A percentile compares a stretch with the other conserved stretches of the same genome.
Evolutionary conservation across 2,888 invertebrate genomes (phyloP).

Genomic region (Petrophora chlorosata): DNA sequence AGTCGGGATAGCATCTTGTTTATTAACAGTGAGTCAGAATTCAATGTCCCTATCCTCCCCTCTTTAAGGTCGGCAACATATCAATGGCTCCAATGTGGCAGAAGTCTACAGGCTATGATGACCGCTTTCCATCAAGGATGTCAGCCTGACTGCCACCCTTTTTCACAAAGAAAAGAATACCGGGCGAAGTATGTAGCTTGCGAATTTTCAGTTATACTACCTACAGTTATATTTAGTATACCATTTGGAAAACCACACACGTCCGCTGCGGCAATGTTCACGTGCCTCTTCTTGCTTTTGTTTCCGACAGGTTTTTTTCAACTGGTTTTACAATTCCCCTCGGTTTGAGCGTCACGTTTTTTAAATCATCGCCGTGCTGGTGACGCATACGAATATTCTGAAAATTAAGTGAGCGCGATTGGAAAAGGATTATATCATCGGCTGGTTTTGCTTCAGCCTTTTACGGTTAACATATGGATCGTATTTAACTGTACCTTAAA

Average conservation of each 20-base stretch:
- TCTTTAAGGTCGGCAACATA: too few species aligned
- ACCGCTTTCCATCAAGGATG: too few species aligned
- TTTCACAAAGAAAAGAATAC: too few species aligned
- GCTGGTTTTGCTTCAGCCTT: slow-evolving; percentile 4
- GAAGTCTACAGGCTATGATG: too few species aligned
- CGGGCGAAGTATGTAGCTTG: not conserved
- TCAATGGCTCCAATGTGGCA: too few species aligned
- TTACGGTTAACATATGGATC: too few species aligned
- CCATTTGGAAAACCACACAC: slow-evolving; percentile 26
- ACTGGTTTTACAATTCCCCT: slow-evolving; percentile 41
- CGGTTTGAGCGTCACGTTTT: slow-evolving; percentile 60
- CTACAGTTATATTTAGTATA: slow-evolving; percentile 14
- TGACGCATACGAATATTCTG: slow-evolving; percentile 56
- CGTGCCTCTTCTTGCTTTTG: slow-evolving; percentile 28
- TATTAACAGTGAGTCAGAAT: too few species aligned
- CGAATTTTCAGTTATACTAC: slow-evolving; percentile 7
- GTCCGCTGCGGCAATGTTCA: slow-evolving; percentile 20
- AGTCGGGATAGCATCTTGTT: too few species aligned
- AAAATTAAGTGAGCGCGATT: slow-evolving; percentile 36
- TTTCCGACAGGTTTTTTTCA: slow-evolving; percentile 32
- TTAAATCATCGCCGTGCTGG: slow-evolving; percentile 55
- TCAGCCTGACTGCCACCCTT: too few species aligned
- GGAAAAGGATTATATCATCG: slow-evolving; percentile 21
- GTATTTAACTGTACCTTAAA: too few species aligned
- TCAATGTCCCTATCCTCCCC: too few species aligned